A percentile compares a stretch with the other conserved stretches of the same genome.
Evolutionary conservation across 2,888 invertebrate genomes (phyloP).

Genomic region (Cacoxenus indagator): DNA sequence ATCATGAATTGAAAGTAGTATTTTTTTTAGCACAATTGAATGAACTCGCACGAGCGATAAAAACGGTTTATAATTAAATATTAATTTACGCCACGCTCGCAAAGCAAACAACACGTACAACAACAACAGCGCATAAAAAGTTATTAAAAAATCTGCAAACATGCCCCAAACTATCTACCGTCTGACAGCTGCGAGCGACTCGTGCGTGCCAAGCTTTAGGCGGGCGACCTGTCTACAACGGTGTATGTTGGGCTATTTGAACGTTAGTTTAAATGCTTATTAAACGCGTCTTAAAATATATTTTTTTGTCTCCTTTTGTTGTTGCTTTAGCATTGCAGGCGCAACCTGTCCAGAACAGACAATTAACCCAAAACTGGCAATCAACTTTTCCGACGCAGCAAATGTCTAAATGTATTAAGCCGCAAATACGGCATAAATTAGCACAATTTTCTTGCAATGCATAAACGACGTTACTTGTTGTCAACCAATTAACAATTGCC

Average conservation of each 20-base stretch:
- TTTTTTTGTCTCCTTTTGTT: not conserved
- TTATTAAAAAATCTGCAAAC: slow-evolving; percentile 16
- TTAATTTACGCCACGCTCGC: slow-evolving; percentile 63
- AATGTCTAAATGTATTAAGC: not conserved
- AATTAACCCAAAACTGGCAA: slow-evolving; percentile 44
- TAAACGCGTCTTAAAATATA: not conserved
- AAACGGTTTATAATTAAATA: slow-evolving; percentile 63
- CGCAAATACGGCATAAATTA: slow-evolving; percentile 1
- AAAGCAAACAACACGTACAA: slow-evolving; percentile 61
- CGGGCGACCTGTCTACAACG: slow-evolving; percentile 36
- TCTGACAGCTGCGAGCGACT: slow-evolving; percentile 32
- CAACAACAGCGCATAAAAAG: slow-evolving; percentile 31
- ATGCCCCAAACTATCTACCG: slow-evolving; percentile 25
- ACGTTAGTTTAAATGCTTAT: not conserved
- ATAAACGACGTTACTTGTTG: slow-evolving; percentile 10
- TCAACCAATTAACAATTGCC: slow-evolving; percentile 26
- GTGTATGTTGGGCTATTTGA: not conserved
- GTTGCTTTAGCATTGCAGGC: not conserved
- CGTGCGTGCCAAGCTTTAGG: slow-evolving; percentile 35
- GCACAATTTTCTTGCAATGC: not conserved
- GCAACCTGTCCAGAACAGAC: slow-evolving; percentile 43
- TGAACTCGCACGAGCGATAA: slow-evolving; percentile 21
- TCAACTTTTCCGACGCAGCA: not conserved
- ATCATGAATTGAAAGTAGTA: slow-evolving; percentile 51
- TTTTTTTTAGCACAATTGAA: slow-evolving; percentile 44